Conservation (phyloP, 2,113 vertebrate genomes). For the cat (Felis catus) region DNA sequence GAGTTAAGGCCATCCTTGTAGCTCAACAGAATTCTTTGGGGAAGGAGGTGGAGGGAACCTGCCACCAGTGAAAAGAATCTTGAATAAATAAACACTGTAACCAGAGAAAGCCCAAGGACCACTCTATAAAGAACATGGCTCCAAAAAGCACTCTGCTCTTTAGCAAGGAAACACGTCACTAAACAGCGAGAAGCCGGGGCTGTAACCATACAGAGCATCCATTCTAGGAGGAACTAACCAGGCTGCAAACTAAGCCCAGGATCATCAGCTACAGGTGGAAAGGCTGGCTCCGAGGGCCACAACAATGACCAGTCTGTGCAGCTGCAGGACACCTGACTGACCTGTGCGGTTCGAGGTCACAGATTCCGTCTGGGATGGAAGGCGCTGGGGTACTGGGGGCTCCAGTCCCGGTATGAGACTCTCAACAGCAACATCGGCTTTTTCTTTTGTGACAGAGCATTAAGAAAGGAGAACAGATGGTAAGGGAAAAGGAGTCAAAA, state of each 20-base stretch:
- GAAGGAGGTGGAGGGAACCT: background rate
- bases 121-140: background rate
- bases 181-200: background rate
- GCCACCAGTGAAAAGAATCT: constrained; percentile 12
- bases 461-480: constrained; percentile 65
- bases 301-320: rapidly evolving
- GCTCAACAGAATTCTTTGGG: background rate
- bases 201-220: background rate
- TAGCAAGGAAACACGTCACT: background rate
- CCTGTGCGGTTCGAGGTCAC: constrained; percentile 90
- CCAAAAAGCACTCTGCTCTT: background rate
- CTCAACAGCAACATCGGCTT: constrained; percentile 89
- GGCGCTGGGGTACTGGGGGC: constrained; percentile 88
- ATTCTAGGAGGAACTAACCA: background rate
- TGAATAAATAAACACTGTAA: constrained; percentile 17
- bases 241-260: background rate
- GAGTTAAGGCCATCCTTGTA: background rate
- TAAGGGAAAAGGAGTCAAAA: constrained; percentile 67
- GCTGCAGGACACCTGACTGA: constrained; percentile 84
- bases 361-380: constrained; percentile 89
- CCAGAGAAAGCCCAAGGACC: background rate
- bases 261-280: background rate
- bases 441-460: constrained; percentile 81
- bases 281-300: background rate
- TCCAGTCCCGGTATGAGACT: constrained; percentile 96